phyloP scores from a whole-genome alignment of 1,140 invertebrate genomes.

The Triops longicaudatus region DNA sequence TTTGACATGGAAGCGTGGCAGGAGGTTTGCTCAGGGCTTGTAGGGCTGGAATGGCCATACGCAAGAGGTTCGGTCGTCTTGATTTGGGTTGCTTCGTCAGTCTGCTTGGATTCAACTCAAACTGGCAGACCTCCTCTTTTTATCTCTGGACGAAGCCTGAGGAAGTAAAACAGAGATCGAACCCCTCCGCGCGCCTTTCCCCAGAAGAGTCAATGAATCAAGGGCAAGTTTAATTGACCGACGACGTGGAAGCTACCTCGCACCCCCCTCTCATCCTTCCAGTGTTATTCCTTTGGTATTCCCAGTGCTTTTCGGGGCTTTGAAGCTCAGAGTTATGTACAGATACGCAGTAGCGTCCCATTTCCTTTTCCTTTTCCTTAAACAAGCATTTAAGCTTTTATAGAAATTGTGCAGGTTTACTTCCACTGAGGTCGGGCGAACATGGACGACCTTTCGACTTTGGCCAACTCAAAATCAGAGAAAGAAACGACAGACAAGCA shows the following conservation, averaged over 20 bases:
- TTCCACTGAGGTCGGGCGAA: neutral
- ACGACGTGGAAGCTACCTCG: neutral
- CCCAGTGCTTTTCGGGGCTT: neutral
- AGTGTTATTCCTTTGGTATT: neutral
- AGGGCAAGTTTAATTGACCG: conserved; percentile 14
- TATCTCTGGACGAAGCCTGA: neutral
- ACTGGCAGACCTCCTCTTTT: neutral
- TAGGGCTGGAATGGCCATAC: neutral
- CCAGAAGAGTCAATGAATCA: conserved; percentile 12
- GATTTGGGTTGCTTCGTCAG: conserved; percentile 4
- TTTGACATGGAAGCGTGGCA: neutral
- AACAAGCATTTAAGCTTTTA: neutral
- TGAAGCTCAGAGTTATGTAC: neutral
- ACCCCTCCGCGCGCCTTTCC: neutral
- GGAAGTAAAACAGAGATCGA: neutral
- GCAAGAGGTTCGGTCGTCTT: neutral
- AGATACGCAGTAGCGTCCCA: neutral
- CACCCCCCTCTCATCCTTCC: neutral
- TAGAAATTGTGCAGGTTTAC: conserved; percentile 3
- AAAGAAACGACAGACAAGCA: no score
- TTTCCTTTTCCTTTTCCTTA: neutral
- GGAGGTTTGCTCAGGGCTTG: neutral
- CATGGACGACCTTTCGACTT: neutral
- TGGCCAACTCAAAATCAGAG: no score
- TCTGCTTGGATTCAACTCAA: neutral